Percentiles rank a stretch among this genome's conserved stretches.
Evolutionary conservation across 2,113 vertebrate species (phyloP).

Genomic region (Perca flavescens): DNA sequence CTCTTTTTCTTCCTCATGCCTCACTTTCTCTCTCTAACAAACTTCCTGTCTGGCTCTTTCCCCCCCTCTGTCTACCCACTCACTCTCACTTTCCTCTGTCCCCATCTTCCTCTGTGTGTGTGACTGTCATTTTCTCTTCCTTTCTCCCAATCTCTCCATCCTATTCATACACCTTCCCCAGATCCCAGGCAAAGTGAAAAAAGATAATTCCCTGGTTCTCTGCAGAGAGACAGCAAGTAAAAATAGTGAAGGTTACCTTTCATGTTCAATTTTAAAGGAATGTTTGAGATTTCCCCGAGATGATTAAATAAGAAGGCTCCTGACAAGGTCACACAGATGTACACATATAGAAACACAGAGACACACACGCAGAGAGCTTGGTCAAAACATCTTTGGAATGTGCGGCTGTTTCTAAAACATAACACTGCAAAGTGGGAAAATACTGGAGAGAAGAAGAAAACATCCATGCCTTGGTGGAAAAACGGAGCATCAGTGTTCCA

Average conservation of each 20-base stretch:
- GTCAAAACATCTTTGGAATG: slow-evolving; percentile 58
- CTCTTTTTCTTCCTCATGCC: background rate
- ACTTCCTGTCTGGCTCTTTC: slow-evolving; percentile 45
- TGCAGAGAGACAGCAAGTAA: slow-evolving; percentile 66
- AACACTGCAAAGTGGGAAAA: slow-evolving; percentile 37
- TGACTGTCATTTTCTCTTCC: slow-evolving; percentile 26
- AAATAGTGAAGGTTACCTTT: slow-evolving; percentile 82
- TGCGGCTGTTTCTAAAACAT: slow-evolving; percentile 41
- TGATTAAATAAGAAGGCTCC: slow-evolving; percentile 78
- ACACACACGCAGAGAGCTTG: slow-evolving; percentile 20
- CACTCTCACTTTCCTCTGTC: slow-evolving; percentile 56
- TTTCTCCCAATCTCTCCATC: slow-evolving; percentile 51
- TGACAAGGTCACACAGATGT: slow-evolving; percentile 74
- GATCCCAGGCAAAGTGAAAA: slow-evolving; percentile 58
- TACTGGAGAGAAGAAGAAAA: slow-evolving; percentile 16
- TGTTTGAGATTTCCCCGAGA: slow-evolving; percentile 79
- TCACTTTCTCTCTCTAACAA: slow-evolving; percentile 51
- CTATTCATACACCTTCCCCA: slow-evolving; percentile 54
- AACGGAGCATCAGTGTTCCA: background rate
- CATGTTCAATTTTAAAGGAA: slow-evolving; percentile 80
- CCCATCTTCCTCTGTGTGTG: slow-evolving; percentile 35
- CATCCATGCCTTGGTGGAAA: slow-evolving; percentile 11
- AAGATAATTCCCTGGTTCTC: slow-evolving; percentile 76
- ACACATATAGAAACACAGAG: slow-evolving; percentile 42
- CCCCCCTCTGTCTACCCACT: slow-evolving; percentile 44